These are phyloP conservation scores for Cinclus cinclus DNA, from an alignment of 2,113 vertebrate genomes.

Conservation along the genomic window DNA sequence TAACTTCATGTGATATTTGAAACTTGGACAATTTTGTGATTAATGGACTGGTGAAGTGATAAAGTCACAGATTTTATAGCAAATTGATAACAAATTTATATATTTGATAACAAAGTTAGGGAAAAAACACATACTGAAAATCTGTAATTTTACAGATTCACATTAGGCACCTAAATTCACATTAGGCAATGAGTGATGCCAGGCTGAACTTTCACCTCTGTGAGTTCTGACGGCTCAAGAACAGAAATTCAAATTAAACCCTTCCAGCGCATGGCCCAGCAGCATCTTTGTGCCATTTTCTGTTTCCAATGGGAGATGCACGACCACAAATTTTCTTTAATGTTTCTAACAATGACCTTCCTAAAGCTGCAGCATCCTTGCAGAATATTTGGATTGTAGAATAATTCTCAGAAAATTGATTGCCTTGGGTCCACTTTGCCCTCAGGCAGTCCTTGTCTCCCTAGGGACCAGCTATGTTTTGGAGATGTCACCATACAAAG, in stretches of 20 bases:
- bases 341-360: neutral
- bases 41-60: neutral
- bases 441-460: neutral
- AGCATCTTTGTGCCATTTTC: neutral
- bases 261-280: neutral
- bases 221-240: neutral
- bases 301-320: neutral
- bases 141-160: neutral
- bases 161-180: neutral
- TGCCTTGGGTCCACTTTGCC: neutral
- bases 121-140: neutral
- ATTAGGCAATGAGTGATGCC: accelerated
- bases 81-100: neutral
- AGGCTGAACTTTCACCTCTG: neutral
- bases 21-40: neutral
- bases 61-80: neutral
- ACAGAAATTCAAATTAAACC: neutral
- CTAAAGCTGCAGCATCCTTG: neutral
- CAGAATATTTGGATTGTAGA: neutral
- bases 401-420: neutral
- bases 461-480: neutral
- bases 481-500: neutral
- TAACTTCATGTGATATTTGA: neutral
- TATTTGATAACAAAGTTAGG: neutral
- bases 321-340: neutral